Evolutionary conservation across 2,888 invertebrate species (phyloP), one percentile per base, ranked within the genome.

Genomic region (Lordiphosa fenestrarum): DNA sequence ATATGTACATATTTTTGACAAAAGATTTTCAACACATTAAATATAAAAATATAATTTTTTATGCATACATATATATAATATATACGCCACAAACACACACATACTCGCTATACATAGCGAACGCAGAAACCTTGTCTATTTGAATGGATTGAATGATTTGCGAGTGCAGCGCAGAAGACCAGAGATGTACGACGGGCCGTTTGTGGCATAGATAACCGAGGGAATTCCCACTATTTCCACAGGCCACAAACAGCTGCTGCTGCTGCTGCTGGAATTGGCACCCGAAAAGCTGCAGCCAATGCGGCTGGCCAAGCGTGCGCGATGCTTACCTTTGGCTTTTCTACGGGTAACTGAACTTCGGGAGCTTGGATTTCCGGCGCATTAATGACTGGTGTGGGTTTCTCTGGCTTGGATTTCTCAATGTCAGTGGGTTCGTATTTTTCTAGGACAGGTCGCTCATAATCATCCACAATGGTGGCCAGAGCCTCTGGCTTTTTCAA

Each of bases 391-490:
- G 71, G 66, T 47, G 65, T 53, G 10, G 61, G 36, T 63, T 74
- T 82, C 15, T 73, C 57, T 52, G 74, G 59, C 59, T 75, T 90
- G 77, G 87, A 89, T 60, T 91, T 91, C 10, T 90, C 90, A 48
- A 91, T 87, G 50, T 90, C 74, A 4, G 68, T 88, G 63, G 91
- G 90, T 83, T 93, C 92, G 78, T 91, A 93, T 88, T 91, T 92
- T 85, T 94, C 94, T 72, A 94, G 91, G 4, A 93, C 92, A 12
- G 94, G 92, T 71, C 93, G 91, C n/a, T 94, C 94, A 84, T 94
- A 94, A 87, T 95, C 94, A 86, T 93, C 91, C 51, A 93, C 91
- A 41, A 92, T 88, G 78, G 91, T 91, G 23, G 92, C 91, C 55
- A 92, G 86, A 10, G 91, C 91, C 73, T 92, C 91, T 6, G 91